Percentiles rank a stretch among this genome's conserved stretches.
Conservation (phyloP, 2,113 vertebrate genomes). For the Orientallactaga bullata region DNA sequence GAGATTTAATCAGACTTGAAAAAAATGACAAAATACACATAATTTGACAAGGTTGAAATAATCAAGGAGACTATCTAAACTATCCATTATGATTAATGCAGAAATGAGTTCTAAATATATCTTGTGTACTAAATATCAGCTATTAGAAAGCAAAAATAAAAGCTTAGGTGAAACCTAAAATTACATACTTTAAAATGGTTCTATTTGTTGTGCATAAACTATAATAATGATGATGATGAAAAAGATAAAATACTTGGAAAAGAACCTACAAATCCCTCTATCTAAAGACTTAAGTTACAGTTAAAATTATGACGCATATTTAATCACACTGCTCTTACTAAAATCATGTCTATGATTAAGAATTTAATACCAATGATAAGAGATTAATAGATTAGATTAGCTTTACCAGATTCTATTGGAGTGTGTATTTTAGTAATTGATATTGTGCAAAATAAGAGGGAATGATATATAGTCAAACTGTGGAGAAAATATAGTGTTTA, state of each 20-base stretch:
- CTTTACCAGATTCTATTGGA: constrained; percentile 1
- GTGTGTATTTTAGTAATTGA: neutral
- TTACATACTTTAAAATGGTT: neutral
- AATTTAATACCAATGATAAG: constrained; percentile 45
- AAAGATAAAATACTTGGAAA: constrained; percentile 29
- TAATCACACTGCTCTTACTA: neutral
- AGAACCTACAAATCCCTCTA: neutral
- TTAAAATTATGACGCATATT: constrained; percentile 52
- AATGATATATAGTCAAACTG: neutral
- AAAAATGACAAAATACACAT: neutral
- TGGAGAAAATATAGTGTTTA: constrained; percentile 9
- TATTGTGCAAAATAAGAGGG: neutral
- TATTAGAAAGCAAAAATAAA: neutral
- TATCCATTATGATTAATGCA: neutral
- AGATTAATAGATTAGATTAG: constrained; percentile 18
- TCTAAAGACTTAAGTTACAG: constrained; percentile 3
- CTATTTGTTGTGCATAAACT: neutral
- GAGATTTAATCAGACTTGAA: constrained; percentile 1
- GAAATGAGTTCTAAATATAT: neutral
- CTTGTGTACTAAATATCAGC: neutral
- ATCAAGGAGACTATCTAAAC: constrained; percentile 45
- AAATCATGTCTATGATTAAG: constrained; percentile 6
- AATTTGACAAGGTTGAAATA: neutral
- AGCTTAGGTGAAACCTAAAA: neutral
- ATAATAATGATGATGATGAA: neutral